These are phyloP conservation scores for Lucilia sericata DNA, from an alignment of 1,140 invertebrate genomes.

Conservation along the genomic window DNA sequence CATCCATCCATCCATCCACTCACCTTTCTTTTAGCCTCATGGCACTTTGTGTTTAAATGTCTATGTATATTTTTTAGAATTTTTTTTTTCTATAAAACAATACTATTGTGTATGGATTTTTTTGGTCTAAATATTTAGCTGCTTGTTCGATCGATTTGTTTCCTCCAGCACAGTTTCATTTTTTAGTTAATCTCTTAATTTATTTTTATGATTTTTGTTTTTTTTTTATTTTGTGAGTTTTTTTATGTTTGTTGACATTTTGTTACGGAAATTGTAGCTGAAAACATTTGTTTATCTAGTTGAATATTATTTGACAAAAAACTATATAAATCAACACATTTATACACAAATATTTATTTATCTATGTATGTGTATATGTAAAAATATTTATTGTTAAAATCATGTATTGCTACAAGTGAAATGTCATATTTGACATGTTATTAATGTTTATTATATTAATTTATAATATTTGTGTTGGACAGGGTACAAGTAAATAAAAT, in stretches of 20 bases:
- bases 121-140: not conserved
- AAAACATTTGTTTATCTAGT: constrained; percentile 18
- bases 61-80: not conserved
- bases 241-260: constrained; percentile 13
- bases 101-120: no score
- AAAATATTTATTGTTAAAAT: not conserved
- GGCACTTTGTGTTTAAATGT: constrained; percentile 22
- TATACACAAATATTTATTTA: no score
- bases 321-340: not conserved
- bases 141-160: not conserved
- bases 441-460: not conserved
- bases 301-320: not conserved
- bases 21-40: not conserved
- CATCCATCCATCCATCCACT: no score
- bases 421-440: constrained; percentile 22
- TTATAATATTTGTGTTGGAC: constrained; percentile 16
- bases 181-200: constrained; percentile 25
- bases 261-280: not conserved
- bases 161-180: not conserved
- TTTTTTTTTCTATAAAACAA: not conserved
- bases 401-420: not conserved
- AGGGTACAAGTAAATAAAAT: not conserved
- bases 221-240: not conserved
- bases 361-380: no score
- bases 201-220: not conserved